Evolutionary conservation across 2,888 invertebrate species (phyloP), one percentile per base, ranked within the genome.

Genomic region (Matsumyia berberina): DNA sequence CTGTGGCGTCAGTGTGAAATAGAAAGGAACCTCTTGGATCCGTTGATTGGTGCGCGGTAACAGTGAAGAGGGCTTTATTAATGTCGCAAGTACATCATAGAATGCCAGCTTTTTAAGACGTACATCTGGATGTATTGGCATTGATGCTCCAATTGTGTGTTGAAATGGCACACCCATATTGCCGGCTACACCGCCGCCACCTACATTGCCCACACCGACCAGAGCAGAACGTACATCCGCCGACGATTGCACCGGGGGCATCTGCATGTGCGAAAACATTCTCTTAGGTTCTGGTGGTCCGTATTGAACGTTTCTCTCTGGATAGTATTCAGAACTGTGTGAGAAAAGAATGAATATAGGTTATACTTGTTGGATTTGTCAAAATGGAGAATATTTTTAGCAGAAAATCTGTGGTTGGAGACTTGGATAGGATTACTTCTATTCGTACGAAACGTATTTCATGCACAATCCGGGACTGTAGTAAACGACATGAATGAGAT

Each of bases 61-160:
- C 90, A 98, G 93, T 76, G 96, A 96, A 19, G 97, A 97, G 0
- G 98, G 98, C 92, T 97, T 97, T 88, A 98, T 93, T 51, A 99
- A 93, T 89, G 97, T 97, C 1, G 95, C 96, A 74, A 97, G 91
- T 85, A 97, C 94, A 91, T 98, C 98, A 91, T 96, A 99, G 92
- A 99, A 99, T 2, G 99, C 98, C 64, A 99, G 92, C 89, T 95
- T 95, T 90, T 97, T 97, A 88, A 98, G 94, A 89, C 95, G 95
- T n/a, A 99, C 97, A 91, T 98, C 98, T 0, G 98, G 98, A 91
- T 97, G 97, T 66, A 98, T 95, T 5, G 98, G 98, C 91, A 95
- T 95, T 39, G 93, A 93, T 86, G 93, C 90, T 49, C 92, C 90
- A 69, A 89, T 90, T 79, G 88, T 88, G 87, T 90, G 89, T 53